Evolutionary conservation across 2,888 invertebrate genomes (phyloP), one percentile per base, ranked within the genome.

Genomic region (Acheta domesticus): DNA sequence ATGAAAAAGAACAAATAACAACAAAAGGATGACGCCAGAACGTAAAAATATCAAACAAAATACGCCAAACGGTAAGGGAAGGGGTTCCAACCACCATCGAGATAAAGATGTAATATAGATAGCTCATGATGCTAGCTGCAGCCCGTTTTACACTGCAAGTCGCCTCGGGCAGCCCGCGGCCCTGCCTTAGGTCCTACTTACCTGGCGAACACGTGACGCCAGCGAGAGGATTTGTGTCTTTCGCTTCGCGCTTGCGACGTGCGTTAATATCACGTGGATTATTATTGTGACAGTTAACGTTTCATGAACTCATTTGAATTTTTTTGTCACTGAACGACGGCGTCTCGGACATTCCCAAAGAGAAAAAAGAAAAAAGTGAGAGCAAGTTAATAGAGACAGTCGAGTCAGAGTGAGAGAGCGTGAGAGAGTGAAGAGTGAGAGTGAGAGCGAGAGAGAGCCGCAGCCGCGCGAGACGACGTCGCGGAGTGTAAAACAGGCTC

Each of bases 101-200:
- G 62, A 62, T 62, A 62, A 62, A 62, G 62, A 62, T 62, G 62
- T 62, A 62, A 62, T 62, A n/a, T 62, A 62, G 14, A n/a, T 62
- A 62, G n/a, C 62, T 62, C 62, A 62, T 62, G 62, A 62, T 62
- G 62, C 62, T 62, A 62, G 62, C 62, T 62, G 62, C 62, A 62
- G 62, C 62, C 62, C 62, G 62, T 62, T 62, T 62, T 62, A 62
- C 62, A 62, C 62, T 19, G 62, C 62, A 62, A 62, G 62, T 62
- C 62, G 62, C 62, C 62, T 62, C 62, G 62, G n/a, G n/a, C 62
- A n/a, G 62, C n/a, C 62, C 62, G 62, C n/a, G 62, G 62, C 62
- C 12, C n/a, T n/a, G 62, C 62, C 62, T 62, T n/a, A 19, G n/a
- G 62, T 62, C 62, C 62, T n/a, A 62, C 62, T 62, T 62, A 62